These are phyloP conservation scores for Eurosta solidaginis DNA, from an alignment of 1,140 invertebrate genomes.

Conservation along the genomic window DNA sequence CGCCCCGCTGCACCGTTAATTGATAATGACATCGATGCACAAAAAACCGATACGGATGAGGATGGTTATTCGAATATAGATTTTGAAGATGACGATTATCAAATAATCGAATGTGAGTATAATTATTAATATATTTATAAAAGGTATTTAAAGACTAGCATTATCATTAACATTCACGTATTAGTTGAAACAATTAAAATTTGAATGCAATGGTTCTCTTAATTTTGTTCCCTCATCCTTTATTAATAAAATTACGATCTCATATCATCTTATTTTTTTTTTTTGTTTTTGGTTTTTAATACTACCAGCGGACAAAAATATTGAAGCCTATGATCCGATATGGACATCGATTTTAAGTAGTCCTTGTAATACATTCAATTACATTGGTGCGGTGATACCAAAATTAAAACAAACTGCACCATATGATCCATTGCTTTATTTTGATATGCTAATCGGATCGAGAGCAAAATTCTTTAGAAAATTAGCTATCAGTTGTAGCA, in stretches of 20 bases:
- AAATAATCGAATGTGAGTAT: background rate
- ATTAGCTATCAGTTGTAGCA: constrained; percentile 37
- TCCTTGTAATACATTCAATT: background rate
- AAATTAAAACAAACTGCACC: background rate
- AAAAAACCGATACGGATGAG: constrained; percentile 50
- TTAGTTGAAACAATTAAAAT: no score
- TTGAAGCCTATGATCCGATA: background rate
- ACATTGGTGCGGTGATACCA: background rate
- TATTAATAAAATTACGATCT: background rate
- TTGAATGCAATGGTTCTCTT: background rate
- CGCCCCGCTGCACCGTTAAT: background rate
- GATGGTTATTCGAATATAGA: constrained; percentile 49
- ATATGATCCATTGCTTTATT: constrained; percentile 40
- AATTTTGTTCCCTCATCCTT: background rate
- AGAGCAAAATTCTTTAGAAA: constrained; percentile 40
- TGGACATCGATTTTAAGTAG: background rate
- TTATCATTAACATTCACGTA: no score
- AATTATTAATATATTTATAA: background rate
- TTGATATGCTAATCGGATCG: constrained; percentile 44
- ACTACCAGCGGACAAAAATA: background rate
- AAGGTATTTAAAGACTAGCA: constrained; percentile 30
- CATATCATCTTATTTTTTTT: background rate
- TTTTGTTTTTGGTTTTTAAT: background rate
- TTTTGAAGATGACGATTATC: constrained; percentile 35
- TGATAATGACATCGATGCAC: constrained; percentile 37